A percentile compares a stretch with the other conserved stretches of the same genome.
These are phyloP conservation scores for Herpetotheres cachinnans DNA, from an alignment of 2,113 vertebrate species.

Conservation along the genomic window DNA sequence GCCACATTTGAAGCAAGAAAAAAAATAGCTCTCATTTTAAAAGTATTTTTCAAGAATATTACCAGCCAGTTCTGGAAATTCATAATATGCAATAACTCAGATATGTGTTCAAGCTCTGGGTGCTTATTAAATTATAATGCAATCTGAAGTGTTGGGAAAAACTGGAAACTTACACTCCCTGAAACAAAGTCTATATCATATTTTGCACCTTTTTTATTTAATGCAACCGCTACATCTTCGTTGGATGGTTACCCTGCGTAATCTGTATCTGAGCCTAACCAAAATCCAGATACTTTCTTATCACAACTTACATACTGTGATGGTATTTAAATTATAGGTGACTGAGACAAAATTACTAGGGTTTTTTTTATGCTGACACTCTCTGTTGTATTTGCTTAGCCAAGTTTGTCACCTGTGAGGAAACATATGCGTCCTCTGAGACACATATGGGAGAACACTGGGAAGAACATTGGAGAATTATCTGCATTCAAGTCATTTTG, in stretches of 20 bases:
- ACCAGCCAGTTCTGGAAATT: background rate
- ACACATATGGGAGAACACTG: background rate
- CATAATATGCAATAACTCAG: background rate
- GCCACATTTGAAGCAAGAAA: background rate
- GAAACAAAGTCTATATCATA: background rate
- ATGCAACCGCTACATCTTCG: background rate
- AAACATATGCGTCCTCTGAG: background rate
- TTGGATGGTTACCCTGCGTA: background rate
- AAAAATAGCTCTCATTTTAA: background rate
- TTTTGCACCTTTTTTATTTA: background rate
- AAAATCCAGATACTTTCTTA: background rate
- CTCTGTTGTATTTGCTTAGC: background rate
- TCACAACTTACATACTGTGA: background rate
- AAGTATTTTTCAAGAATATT: background rate
- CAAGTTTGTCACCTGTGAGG: background rate
- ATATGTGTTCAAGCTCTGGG: background rate
- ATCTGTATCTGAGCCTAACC: background rate
- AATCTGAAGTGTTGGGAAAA: background rate
- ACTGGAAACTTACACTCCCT: background rate
- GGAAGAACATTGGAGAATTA: background rate
- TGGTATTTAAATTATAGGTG: background rate
- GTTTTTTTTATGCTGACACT: background rate
- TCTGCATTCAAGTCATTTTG: slow-evolving; percentile 14
- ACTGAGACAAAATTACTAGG: background rate
- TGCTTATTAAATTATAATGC: background rate